Evolutionary conservation across 2,113 vertebrate species (phyloP).

Genomic region (Varanus komodoensis): DNA sequence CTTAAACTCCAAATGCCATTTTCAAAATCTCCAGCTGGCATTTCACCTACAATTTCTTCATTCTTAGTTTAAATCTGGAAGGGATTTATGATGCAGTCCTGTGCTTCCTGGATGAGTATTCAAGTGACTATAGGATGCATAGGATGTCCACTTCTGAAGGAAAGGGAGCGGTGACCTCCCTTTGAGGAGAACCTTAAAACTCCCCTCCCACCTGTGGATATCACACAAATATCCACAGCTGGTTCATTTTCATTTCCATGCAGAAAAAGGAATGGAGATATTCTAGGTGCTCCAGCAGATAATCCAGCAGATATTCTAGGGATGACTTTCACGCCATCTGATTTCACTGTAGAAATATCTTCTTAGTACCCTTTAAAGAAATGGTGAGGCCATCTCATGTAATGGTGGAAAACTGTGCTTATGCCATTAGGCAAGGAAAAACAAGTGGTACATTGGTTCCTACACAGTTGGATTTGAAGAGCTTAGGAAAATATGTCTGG

Average conservation of each 20-base stretch:
- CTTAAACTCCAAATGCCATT: not conserved
- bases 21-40: not conserved
- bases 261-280: too few species aligned
- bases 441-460: not conserved
- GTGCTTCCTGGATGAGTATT: too few species aligned
- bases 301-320: too few species aligned
- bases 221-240: too few species aligned
- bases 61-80: not conserved
- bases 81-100: not conserved
- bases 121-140: too few species aligned
- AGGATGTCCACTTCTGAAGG: too few species aligned
- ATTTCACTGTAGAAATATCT: not conserved
- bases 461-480: not conserved
- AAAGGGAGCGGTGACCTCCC: too few species aligned
- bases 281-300: too few species aligned
- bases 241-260: too few species aligned
- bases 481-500: not conserved
- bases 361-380: not conserved
- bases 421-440: not conserved
- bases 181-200: too few species aligned
- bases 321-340: not conserved
- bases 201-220: too few species aligned
- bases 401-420: too few species aligned
- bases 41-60: not conserved
- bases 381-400: not conserved